Evolutionary conservation across 2,797 vertebrate species (phyloP).

Genomic region (Melanotaenia parkinsoni): DNA sequence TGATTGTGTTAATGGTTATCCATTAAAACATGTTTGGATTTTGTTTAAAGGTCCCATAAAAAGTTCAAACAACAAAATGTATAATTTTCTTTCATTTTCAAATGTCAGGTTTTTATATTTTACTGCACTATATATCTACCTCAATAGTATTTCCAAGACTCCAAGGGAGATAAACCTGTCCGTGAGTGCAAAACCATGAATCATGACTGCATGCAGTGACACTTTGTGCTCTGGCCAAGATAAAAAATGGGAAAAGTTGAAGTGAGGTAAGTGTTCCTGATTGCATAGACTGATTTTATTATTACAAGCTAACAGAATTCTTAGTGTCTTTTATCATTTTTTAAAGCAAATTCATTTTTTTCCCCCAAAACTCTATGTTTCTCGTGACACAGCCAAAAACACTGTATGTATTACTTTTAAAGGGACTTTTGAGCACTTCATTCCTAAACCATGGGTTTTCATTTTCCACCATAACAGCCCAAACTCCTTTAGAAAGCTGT

Average conservation of each 20-base stretch:
- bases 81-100: too few species aligned
- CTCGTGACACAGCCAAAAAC: background rate
- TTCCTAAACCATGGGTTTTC: background rate
- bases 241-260: conserved; percentile 29
- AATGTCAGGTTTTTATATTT: conserved; percentile 9
- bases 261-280: conserved; percentile 20
- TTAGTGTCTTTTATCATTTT: background rate
- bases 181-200: conserved; percentile 35
- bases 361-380: conserved; percentile 7
- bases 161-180: conserved; percentile 20
- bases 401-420: background rate
- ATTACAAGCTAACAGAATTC: background rate
- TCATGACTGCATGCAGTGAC: conserved; percentile 21
- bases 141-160: conserved; percentile 4
- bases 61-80: too few species aligned
- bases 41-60: too few species aligned
- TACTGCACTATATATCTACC: conserved; percentile 9
- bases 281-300: conserved; percentile 16
- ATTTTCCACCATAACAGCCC: background rate
- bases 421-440: background rate
- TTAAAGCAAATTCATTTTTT: background rate
- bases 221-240: conserved; percentile 23
- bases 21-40: too few species aligned
- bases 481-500: background rate
- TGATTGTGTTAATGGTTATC: too few species aligned